A percentile compares a stretch with the other conserved stretches of the same genome.
Conservation (phyloP, 2,113 vertebrate species). For the Conger conger region DNA sequence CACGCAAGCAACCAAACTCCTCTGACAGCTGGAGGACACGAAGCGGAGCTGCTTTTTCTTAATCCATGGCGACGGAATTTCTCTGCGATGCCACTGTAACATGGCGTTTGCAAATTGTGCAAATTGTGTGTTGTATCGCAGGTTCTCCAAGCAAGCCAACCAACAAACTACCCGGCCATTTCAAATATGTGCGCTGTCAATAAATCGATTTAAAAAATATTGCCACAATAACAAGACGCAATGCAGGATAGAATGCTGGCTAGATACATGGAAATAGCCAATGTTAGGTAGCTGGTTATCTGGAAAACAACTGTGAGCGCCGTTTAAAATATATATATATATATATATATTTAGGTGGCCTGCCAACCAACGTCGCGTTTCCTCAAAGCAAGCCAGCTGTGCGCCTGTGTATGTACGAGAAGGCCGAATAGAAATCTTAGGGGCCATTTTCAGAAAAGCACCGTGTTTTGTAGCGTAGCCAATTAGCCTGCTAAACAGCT, state of each 20-base stretch:
- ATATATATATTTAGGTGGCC: background rate
- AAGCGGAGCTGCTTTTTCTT: background rate
- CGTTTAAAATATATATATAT: slow-evolving; percentile 6
- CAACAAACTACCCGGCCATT: background rate
- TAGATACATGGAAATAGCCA: too few species aligned
- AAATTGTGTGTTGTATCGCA: background rate
- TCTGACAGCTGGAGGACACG: background rate
- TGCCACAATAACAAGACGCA: background rate
- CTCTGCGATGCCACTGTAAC: background rate
- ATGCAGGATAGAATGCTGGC: background rate
- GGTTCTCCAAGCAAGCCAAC: background rate
- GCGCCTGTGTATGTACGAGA: background rate
- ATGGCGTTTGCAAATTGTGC: background rate
- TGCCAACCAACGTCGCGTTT: background rate
- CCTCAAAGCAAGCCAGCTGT: background rate
- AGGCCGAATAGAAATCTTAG: slow-evolving; percentile 6
- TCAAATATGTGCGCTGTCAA: background rate
- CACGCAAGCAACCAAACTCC: background rate
- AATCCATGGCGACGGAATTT: background rate
- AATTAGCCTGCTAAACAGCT: background rate
- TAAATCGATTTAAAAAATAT: background rate
- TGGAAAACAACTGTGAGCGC: background rate
- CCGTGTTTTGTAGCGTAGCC: background rate
- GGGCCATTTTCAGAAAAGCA: slow-evolving; percentile 10
- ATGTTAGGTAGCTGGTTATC: background rate